These are phyloP conservation scores for Polylopha cassiicola DNA, from an alignment of 2,888 invertebrate genomes.

Conservation along the genomic window DNA sequence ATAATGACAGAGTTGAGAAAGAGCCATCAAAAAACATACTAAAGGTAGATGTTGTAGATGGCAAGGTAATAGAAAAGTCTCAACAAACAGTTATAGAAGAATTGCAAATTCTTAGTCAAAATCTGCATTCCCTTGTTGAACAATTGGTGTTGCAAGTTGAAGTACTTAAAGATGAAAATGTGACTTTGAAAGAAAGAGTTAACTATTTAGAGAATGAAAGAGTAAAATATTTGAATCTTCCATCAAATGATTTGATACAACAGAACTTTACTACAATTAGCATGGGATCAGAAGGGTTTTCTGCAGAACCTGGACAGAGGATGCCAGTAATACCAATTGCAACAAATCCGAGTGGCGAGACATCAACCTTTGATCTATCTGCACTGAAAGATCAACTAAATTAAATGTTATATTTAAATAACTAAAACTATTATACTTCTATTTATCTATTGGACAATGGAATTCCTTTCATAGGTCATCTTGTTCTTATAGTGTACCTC, in stretches of 20 bases:
- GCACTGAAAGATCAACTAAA: no score
- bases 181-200: conserved; percentile 75
- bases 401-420: no score
- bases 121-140: conserved; percentile 73
- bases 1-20: conserved; percentile 38
- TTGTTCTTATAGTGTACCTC: no score
- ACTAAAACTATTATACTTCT: no score
- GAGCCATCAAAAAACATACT: conserved; percentile 34
- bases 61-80: conserved; percentile 78
- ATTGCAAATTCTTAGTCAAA: conserved; percentile 79
- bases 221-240: conserved; percentile 57
- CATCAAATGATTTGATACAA: conserved; percentile 41
- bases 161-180: conserved; percentile 80
- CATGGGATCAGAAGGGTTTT: conserved; percentile 28
- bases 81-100: conserved; percentile 81
- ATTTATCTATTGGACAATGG: no score
- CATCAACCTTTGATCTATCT: conserved; percentile 57
- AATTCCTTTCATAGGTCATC: no score
- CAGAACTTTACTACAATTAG: conserved; percentile 34
- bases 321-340: conserved; percentile 32
- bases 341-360: conserved; percentile 30
- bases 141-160: conserved; percentile 80
- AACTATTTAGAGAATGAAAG: conserved; percentile 76
- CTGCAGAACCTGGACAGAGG: conserved; percentile 33
- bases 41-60: conserved; percentile 45